Evolutionary conservation across 2,888 invertebrate genomes (phyloP).

Genomic region (Drosophila meridionalis): DNA sequence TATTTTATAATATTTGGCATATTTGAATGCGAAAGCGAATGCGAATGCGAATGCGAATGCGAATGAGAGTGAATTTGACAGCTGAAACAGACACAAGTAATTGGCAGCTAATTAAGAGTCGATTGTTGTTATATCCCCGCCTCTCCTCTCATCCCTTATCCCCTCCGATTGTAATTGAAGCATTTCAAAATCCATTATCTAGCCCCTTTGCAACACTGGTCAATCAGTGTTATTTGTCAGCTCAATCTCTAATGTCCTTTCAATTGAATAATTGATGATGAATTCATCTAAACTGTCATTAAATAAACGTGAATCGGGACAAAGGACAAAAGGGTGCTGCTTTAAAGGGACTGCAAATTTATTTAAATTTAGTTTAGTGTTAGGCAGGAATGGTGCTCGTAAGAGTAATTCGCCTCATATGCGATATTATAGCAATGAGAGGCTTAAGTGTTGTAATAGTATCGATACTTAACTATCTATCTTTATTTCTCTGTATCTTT

Average conservation of each 20-base stretch:
- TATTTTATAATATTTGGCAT: slow-evolving; percentile 19
- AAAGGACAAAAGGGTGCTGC: no score
- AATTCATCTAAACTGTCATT: slow-evolving; percentile 4
- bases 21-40: not conserved
- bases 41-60: slow-evolving; percentile 1
- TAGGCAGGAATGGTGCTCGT: not conserved
- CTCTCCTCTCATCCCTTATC: not conserved
- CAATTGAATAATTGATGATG: slow-evolving; percentile 11
- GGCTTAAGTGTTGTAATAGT: not conserved
- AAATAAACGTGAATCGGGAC: not conserved
- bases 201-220: slow-evolving; percentile 2
- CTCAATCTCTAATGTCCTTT: not conserved
- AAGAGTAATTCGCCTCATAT: not conserved
- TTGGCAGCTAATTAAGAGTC: slow-evolving; percentile 29
- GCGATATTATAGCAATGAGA: not conserved
- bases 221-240: slow-evolving; percentile 15
- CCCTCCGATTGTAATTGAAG: slow-evolving; percentile 15
- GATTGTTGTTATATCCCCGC: slow-evolving; percentile 1
- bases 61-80: slow-evolving; percentile 18
- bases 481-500: not conserved
- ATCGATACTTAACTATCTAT: not conserved
- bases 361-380: not conserved
- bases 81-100: slow-evolving; percentile 6
- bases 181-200: slow-evolving; percentile 15
- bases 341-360: no score